Conservation (phyloP, 2,113 vertebrate species). For the Promerops cafer region DNA sequence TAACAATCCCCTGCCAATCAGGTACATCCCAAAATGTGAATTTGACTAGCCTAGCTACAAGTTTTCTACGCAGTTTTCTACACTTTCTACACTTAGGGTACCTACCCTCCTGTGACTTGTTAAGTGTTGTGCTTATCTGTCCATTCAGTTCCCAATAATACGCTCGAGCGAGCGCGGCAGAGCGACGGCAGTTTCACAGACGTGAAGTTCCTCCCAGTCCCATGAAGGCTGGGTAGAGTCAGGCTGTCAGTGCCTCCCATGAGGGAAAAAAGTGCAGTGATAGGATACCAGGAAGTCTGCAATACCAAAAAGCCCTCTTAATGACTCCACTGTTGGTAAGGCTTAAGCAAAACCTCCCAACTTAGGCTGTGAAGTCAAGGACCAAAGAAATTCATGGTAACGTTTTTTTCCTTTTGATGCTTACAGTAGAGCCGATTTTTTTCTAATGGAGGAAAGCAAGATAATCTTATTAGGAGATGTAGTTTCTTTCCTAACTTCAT, state of each 20-base stretch:
- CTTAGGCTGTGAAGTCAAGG: background rate
- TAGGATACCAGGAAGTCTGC: background rate
- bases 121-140: background rate
- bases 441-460: background rate
- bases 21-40: background rate
- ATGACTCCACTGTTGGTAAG: background rate
- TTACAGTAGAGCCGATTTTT: background rate
- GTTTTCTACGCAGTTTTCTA: background rate
- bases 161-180: background rate
- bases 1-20: background rate
- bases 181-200: background rate
- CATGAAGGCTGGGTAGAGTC: background rate
- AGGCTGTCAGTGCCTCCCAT: background rate
- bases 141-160: background rate
- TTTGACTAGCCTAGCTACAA: background rate
- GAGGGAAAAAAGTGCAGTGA: background rate
- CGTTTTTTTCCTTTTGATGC: background rate
- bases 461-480: background rate
- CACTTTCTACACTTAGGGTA: background rate
- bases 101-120: background rate
- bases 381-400: background rate
- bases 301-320: background rate
- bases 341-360: background rate
- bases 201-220: background rate
- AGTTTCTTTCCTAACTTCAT: background rate